phyloP scores from a whole-genome alignment of 64 coral and sea anemone genomes.

The Trachythela sp. region DNA sequence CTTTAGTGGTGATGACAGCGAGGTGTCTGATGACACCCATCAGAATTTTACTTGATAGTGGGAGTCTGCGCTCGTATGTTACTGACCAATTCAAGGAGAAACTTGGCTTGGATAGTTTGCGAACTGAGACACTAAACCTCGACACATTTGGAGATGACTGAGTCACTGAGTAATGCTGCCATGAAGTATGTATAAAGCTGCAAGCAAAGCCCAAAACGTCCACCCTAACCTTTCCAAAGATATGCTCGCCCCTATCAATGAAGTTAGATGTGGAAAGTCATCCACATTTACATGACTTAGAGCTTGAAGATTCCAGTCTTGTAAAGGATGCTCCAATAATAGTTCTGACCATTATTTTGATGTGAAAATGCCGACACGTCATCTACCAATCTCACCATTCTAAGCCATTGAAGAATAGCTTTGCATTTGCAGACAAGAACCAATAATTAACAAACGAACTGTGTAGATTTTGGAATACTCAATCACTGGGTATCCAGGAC shows the following conservation, averaged over 20 bases:
- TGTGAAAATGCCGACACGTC: neutral
- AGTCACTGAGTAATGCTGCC: neutral
- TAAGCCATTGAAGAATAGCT: neutral
- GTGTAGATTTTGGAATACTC: neutral
- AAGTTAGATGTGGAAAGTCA: neutral
- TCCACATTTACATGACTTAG: neutral
- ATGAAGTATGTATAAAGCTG: neutral
- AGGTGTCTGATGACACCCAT: no score
- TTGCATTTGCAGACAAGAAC: neutral
- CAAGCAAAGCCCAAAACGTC: neutral
- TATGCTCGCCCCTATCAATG: neutral
- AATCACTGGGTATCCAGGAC: neutral
- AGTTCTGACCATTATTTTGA: constrained; percentile 9
- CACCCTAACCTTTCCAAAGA: neutral
- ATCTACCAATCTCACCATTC: neutral
- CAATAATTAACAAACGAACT: neutral
- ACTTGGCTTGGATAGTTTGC: neutral
- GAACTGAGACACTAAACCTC: neutral
- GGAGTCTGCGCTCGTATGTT: neutral
- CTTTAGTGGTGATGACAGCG: no score
- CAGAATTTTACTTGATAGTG: neutral
- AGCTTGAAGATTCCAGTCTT: neutral
- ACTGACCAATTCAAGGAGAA: neutral
- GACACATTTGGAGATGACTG: neutral
- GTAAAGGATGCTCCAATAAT: neutral